Evolutionary conservation across 35 echinoderm and acorn worm species (phyloP).

Genomic region (Nesometra sesokonis): DNA sequence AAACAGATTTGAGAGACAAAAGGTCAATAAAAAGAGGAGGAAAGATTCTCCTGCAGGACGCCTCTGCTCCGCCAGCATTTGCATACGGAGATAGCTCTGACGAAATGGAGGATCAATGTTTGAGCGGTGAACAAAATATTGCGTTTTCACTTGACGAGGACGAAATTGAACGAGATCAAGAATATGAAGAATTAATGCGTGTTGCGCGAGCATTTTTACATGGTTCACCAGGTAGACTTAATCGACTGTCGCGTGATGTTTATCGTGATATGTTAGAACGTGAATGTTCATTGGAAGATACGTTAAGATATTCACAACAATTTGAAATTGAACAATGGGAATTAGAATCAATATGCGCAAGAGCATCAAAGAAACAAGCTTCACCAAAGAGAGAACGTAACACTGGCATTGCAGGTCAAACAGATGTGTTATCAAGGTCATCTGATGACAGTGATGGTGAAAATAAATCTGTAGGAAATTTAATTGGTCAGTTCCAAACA

Average conservation of each 20-base stretch:
- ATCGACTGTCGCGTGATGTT: background rate
- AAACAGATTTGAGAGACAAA: background rate
- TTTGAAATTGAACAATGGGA: background rate
- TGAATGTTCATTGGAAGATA: background rate
- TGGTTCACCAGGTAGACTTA: background rate
- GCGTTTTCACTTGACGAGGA: background rate
- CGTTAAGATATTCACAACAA: background rate
- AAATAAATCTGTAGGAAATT: background rate
- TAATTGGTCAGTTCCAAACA: background rate
- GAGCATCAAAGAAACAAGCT: background rate
- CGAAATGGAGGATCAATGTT: background rate
- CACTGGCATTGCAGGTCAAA: background rate
- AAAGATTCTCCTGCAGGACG: conserved; percentile 86
- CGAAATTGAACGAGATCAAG: background rate
- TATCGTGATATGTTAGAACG: background rate
- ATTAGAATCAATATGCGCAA: background rate
- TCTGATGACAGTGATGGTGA: background rate
- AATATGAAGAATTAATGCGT: background rate
- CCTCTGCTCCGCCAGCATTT: conserved; percentile 65
- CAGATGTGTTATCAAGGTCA: background rate
- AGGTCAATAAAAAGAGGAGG: background rate
- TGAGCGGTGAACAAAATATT: background rate
- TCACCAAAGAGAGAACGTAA: background rate
- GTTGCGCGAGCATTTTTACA: background rate
- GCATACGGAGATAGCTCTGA: conserved; percentile 38